Percentiles rank a stretch among this genome's conserved stretches.
Conservation (phyloP, 2,797 vertebrate genomes). For the Etheostoma nigrum region DNA sequence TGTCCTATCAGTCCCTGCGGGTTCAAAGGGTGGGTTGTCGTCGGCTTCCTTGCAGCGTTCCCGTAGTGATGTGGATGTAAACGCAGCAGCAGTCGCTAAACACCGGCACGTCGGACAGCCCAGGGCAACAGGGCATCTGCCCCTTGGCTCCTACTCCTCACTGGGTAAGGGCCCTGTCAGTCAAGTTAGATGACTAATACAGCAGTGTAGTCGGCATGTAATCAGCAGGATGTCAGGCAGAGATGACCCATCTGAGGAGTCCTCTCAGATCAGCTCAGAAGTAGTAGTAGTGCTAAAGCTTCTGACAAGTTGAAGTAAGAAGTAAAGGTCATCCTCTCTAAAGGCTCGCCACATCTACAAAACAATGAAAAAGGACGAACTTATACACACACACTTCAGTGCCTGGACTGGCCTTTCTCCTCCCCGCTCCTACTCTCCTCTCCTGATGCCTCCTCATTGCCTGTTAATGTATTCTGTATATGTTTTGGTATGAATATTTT, state of each 20-base stretch:
- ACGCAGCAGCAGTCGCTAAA: constrained; percentile 94
- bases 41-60: constrained; percentile 92
- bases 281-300: not conserved
- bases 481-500: constrained; percentile 46
- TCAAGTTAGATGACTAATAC: constrained; percentile 46
- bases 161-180: constrained; percentile 88
- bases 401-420: constrained; percentile 52
- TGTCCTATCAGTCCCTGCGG: constrained; percentile 83
- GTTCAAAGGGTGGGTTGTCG: constrained; percentile 85
- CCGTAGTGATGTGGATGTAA: constrained; percentile 96
- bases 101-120: constrained; percentile 88
- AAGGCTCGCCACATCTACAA: constrained; percentile 3
- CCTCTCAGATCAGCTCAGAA: constrained; percentile 27
- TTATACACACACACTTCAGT: constrained; percentile 24
- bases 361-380: constrained; percentile 19
- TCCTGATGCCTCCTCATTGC: constrained; percentile 69
- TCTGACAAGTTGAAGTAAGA: constrained; percentile 12
- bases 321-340: not conserved
- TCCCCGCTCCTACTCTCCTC: constrained; percentile 32
- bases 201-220: constrained; percentile 32
- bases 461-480: constrained; percentile 47
- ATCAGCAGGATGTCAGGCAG: constrained; percentile 31
- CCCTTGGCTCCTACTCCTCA: constrained; percentile 92
- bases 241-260: constrained; percentile 16
- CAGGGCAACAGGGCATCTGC: constrained; percentile 84